These are phyloP conservation scores for Trissoscelio sp. DNA, from an alignment of 2,888 invertebrate species.

Conservation along the genomic window DNA sequence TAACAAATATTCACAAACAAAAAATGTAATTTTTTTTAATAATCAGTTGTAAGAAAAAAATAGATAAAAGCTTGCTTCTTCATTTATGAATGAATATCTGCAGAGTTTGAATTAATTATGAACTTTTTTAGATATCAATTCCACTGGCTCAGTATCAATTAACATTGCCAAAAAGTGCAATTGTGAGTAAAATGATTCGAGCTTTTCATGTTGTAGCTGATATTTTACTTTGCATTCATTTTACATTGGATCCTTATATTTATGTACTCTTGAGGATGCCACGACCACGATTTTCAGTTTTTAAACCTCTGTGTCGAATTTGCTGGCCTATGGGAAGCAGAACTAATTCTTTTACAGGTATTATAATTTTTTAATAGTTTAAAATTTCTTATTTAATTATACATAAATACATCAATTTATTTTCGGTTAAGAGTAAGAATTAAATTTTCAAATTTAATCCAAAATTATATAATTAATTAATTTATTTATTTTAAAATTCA, in stretches of 20 bases:
- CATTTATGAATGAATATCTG: no score
- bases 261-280: conserved; percentile 89
- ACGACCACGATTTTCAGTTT: conserved; percentile 77
- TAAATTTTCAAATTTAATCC: background rate
- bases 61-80: no score
- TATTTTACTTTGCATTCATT: conserved; percentile 91
- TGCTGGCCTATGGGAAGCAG: conserved; percentile 80
- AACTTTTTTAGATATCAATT: conserved; percentile 86
- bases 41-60: no score
- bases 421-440: no score
- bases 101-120: background rate
- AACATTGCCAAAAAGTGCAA: conserved; percentile 67
- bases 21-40: no score
- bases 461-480: no score
- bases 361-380: no score
- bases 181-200: conserved; percentile 74
- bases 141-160: conserved; percentile 85
- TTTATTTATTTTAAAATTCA: no score
- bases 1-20: no score
- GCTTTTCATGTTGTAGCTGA: conserved; percentile 87
- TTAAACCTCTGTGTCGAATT: conserved; percentile 80
- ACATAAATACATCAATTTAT: no score
- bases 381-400: no score
- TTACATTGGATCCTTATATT: conserved; percentile 92
- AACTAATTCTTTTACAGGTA: conserved; percentile 79